Conservation (phyloP, 2,888 invertebrate species). For the Aethes cnicana region DNA sequence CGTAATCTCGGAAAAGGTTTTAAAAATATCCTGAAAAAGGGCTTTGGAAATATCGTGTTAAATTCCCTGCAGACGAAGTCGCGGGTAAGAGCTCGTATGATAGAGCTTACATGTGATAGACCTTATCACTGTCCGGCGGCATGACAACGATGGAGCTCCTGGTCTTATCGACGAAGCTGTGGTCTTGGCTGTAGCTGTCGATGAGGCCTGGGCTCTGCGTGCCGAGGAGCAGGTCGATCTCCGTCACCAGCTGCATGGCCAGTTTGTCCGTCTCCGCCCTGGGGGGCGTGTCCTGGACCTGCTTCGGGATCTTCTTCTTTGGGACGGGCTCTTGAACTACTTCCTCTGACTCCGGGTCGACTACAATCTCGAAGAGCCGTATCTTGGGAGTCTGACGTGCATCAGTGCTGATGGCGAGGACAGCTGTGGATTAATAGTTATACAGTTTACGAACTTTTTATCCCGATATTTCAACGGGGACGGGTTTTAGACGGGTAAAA, state of each 20-base stretch:
- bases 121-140: too few relatives aligned
- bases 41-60: too few relatives aligned
- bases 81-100: too few relatives aligned
- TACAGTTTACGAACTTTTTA: too few relatives aligned
- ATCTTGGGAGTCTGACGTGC: not conserved
- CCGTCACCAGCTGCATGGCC: not conserved
- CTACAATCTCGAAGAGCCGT: not conserved
- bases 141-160: too few relatives aligned
- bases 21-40: too few relatives aligned
- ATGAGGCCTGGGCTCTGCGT: not conserved
- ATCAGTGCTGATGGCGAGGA: not conserved
- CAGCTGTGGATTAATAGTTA: not conserved
- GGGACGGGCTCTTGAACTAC: not conserved
- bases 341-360: not conserved
- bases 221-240: not conserved
- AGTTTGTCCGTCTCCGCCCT: not conserved
- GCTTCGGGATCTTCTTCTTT: not conserved
- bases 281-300: not conserved
- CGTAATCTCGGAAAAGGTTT: too few relatives aligned
- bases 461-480: too few relatives aligned
- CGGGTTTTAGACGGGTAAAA: too few relatives aligned
- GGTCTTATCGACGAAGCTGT: not conserved
- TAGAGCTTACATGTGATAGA: too few relatives aligned
- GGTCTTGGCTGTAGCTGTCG: conserved; percentile 1
- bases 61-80: too few relatives aligned